These are phyloP conservation scores for Sylvietta virens DNA, from an alignment of 2,113 vertebrate species.

Conservation along the genomic window DNA sequence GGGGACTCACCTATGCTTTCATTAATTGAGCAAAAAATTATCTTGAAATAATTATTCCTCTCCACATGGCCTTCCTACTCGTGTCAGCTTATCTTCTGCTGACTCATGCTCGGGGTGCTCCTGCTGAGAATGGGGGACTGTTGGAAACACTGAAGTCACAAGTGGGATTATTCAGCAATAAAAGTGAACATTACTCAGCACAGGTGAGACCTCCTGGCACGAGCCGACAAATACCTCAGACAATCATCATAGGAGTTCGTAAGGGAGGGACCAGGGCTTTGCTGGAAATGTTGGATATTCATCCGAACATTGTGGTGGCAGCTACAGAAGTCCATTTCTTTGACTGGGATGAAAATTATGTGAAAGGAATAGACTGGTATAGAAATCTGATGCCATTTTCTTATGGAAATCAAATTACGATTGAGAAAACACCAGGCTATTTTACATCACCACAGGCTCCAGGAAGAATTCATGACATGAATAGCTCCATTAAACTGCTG, in stretches of 20 bases:
- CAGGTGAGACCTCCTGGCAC: conserved; percentile 81
- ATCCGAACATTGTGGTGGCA: conserved; percentile 87
- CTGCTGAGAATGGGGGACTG: conserved; percentile 65
- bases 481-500: conserved; percentile 88
- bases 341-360: conserved; percentile 93
- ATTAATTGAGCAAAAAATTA: conserved; percentile 41
- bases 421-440: conserved; percentile 94
- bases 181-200: conserved; percentile 68
- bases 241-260: conserved; percentile 91
- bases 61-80: conserved; percentile 83
- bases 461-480: conserved; percentile 87
- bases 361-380: conserved; percentile 90
- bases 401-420: conserved; percentile 88
- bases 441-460: conserved; percentile 88
- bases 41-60: conserved; percentile 55
- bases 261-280: conserved; percentile 90
- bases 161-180: conserved; percentile 68
- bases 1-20: conserved; percentile 50
- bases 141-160: conserved; percentile 66
- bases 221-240: conserved; percentile 81
- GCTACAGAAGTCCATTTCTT: conserved; percentile 94
- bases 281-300: conserved; percentile 92
- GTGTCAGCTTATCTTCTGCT: conserved; percentile 80
- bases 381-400: conserved; percentile 89
- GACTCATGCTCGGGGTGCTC: conserved; percentile 72